Percentiles rank a stretch among this genome's conserved stretches.
Evolutionary conservation across 2,797 vertebrate species (phyloP).

Genomic region (Coilia nasus): DNA sequence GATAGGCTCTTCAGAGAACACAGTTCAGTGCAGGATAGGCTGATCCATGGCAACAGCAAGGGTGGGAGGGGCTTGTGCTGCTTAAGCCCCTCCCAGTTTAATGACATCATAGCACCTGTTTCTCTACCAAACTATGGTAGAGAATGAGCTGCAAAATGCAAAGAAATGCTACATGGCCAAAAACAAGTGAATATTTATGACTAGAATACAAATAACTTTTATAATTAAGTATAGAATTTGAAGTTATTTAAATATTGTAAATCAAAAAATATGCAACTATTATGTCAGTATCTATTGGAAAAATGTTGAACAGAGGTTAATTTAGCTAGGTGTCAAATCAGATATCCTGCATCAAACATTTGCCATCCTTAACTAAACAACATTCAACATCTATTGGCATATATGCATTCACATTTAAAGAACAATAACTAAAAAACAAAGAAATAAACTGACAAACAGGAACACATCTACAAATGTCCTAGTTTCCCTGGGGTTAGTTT

Average conservation of each 20-base stretch:
- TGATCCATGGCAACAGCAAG: slow-evolving; percentile 57
- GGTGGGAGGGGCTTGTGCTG: slow-evolving; percentile 25
- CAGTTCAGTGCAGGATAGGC: slow-evolving; percentile 94
- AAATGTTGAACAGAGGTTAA: not conserved
- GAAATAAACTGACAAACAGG: slow-evolving; percentile 80
- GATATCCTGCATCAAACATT: slow-evolving; percentile 97
- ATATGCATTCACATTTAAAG: slow-evolving; percentile 92
- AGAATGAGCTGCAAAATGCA: not conserved
- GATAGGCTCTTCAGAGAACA: slow-evolving; percentile 86
- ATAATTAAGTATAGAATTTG: no score
- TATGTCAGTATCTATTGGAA: not conserved
- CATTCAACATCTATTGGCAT: slow-evolving; percentile 95
- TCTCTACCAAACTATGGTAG: not conserved
- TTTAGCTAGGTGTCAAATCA: slow-evolving; percentile 39
- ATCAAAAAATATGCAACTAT: no score
- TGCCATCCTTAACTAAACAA: slow-evolving; percentile 84
- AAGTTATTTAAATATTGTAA: no score
- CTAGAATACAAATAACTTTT: no score
- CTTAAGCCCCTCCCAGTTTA: not conserved
- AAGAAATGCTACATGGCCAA: not conserved
- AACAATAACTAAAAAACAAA: slow-evolving; percentile 83
- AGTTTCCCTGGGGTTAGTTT: slow-evolving; percentile 53
- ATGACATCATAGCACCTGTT: not conserved
- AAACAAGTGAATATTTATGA: not conserved
- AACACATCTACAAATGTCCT: slow-evolving; percentile 79